Evolutionary conservation across 2,888 invertebrate genomes (phyloP).

Genomic region (Halictus quadricinctus): DNA sequence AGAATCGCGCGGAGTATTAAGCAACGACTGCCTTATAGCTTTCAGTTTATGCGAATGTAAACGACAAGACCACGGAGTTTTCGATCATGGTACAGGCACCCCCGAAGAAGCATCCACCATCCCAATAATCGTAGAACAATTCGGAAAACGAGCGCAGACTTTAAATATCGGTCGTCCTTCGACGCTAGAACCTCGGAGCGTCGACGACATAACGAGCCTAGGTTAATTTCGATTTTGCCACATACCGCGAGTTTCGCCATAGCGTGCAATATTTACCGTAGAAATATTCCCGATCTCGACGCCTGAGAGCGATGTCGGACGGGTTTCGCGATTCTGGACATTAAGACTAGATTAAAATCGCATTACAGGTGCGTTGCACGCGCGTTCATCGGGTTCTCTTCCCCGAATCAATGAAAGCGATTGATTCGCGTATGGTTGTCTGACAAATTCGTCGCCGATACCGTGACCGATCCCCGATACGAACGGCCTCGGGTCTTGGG

Average conservation of each 20-base stretch:
- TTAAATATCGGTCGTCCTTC: not conserved
- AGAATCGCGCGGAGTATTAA: not conserved
- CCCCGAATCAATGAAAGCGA: not conserved
- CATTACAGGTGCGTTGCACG: not conserved
- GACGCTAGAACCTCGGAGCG: too few species aligned
- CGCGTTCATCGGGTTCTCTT: not conserved
- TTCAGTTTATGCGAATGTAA: not conserved
- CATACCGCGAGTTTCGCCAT: not conserved
- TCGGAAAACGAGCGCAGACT: not conserved
- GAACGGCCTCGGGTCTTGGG: not conserved
- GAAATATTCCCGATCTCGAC: not conserved
- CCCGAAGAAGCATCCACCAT: not conserved
- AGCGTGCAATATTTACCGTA: not conserved
- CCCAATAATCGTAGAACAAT: not conserved
- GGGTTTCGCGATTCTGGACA: not conserved
- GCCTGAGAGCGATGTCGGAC: not conserved
- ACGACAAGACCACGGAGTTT: not conserved
- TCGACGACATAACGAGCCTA: not conserved
- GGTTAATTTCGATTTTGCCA: not conserved
- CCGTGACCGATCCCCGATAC: not conserved
- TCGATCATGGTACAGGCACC: too few species aligned
- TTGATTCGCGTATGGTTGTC: not conserved
- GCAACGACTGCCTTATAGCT: not conserved
- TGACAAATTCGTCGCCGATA: not conserved
- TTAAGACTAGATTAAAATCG: not conserved